Evolutionary conservation across 2,113 vertebrate genomes (phyloP), one percentile per base, ranked within the genome.

Genomic region (Phylloscopus whistleri): DNA sequence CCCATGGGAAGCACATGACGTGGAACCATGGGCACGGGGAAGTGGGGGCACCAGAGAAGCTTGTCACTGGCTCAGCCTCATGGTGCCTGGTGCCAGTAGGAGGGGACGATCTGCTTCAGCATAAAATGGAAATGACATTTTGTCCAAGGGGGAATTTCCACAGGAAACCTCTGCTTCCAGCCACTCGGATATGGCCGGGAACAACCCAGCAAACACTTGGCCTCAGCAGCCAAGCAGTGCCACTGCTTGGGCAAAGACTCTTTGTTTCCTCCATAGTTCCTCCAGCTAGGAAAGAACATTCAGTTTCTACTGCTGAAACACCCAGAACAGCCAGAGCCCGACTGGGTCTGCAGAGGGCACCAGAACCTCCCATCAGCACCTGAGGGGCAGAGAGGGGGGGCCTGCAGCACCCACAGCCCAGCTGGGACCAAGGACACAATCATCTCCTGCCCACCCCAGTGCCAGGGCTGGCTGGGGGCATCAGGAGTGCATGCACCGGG

Each of bases 401-500:
- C 17, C 68, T 46, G 44, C 69, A 37, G 70, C 41, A 52, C 48
- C 83, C 44, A 14, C 8, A 3, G 41, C 73, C n/a, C 46, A 5
- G 10, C 62, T 5, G 4, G 51, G 13, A 49, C 41, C 6, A 3
- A 44, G 56, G n/a, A 12, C 48, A 69, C 6, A 3, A 28, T 9
- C 35, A 7, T 17, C 33, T 37, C 5, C 3, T 28, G 8, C 39
- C 48, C n/a, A 9, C 5, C 19, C 14, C 13, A 6, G 41, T 46
- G 51, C n/a, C 0, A 0, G 33, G 31, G 26, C 44, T 63, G 87
- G 12, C 31, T 35, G 69, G 21, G 21, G 53, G 21, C 43, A 30
- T 2, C 27, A n/a, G 41, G 18, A 82, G 37, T 0, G 0, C 37
- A 28, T 3, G 6, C 31, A 44, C 10, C 0, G 0, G 52, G 23